Evolutionary conservation across 2,797 vertebrate species (phyloP), one percentile per base, ranked within the genome.

Genomic region (Anguilla marmorata): DNA sequence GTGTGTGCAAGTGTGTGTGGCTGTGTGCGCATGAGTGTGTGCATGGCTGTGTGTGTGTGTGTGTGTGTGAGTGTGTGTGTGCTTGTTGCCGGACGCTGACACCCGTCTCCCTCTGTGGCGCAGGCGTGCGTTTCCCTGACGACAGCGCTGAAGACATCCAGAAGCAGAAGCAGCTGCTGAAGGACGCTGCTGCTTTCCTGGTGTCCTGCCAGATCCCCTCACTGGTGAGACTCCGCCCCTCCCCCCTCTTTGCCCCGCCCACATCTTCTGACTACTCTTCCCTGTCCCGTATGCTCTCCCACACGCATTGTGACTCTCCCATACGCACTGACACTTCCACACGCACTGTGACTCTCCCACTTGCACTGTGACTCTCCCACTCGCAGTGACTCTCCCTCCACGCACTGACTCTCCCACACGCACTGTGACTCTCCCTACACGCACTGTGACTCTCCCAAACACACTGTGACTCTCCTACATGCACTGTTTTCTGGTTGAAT

Each of bases 111-210:
- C 30, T 89, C 66, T 86, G 85, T 87, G 11, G 89, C 90, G 0
- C 91, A 99, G 99, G 98, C 3, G 99, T 99, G 84, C 97, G 96
- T 83, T 99, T 99, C 92, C 97, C 98, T 0, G 97, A 98, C 0
- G 96, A 97, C 0, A 95, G 95, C 85, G 89, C 93, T 52, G 97
- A 97, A 24, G 98, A 99, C 86, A 93, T 99, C 88, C 96, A 96
- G 94, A 98, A 99, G 90, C 98, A 99, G 96, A 99, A 99, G 94
- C 98, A 98, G 94, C 94, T 99, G 87, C 95, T 99, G 87, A 99
- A 99, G 95, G 98, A 99, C 0, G 96, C 97, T 0, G 97, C 98
- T 6, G 96, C 97, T 0, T 99, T 99, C 95, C 90, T 99, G 89
- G 94, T 99, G 85, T 98, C 98, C 0, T 99, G 98, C 92, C 99